These are phyloP conservation scores for Danaus melanippus DNA, from an alignment of 1,140 invertebrate species.

Conservation along the genomic window DNA sequence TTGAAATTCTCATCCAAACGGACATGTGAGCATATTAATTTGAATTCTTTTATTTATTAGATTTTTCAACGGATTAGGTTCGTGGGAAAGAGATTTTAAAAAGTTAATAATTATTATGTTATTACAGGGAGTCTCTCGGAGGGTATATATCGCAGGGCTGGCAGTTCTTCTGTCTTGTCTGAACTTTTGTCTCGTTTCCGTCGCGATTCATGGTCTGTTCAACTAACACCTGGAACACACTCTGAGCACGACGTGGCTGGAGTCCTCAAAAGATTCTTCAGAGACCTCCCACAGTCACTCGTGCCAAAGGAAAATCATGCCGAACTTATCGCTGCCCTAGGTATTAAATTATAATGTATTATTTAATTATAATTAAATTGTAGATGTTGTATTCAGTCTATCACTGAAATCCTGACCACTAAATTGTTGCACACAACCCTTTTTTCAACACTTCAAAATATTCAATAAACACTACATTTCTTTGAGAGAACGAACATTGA, in stretches of 20 bases:
- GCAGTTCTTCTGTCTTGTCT: constrained; percentile 82
- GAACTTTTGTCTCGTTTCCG: constrained; percentile 82
- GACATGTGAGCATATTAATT: too few species aligned
- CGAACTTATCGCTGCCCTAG: constrained; percentile 18
- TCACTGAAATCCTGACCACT: too few species aligned
- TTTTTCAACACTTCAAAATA: too few species aligned
- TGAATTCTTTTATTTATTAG: too few species aligned
- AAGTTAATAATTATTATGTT: constrained; percentile 7
- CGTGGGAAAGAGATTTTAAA: neutral
- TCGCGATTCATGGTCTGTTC: constrained; percentile 86
- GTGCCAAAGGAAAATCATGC: constrained; percentile 25
- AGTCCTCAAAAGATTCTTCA: constrained; percentile 76
- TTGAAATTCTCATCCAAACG: too few species aligned
- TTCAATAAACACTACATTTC: too few species aligned
- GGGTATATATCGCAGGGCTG: constrained; percentile 89
- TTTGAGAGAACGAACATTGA: too few species aligned
- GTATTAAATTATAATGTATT: constrained; percentile 8
- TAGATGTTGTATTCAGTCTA: too few species aligned
- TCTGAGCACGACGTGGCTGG: constrained; percentile 90
- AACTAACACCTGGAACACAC: constrained; percentile 81
- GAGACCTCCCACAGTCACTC: constrained; percentile 30
- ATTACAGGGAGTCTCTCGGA: constrained; percentile 82
- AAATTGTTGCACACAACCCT: too few species aligned
- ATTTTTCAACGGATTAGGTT: too few species aligned
- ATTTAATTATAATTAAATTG: too few species aligned